Base-by-base conservation (phyloP, 2,888 invertebrate species). In the Acrocyrtus sp. region DNA sequence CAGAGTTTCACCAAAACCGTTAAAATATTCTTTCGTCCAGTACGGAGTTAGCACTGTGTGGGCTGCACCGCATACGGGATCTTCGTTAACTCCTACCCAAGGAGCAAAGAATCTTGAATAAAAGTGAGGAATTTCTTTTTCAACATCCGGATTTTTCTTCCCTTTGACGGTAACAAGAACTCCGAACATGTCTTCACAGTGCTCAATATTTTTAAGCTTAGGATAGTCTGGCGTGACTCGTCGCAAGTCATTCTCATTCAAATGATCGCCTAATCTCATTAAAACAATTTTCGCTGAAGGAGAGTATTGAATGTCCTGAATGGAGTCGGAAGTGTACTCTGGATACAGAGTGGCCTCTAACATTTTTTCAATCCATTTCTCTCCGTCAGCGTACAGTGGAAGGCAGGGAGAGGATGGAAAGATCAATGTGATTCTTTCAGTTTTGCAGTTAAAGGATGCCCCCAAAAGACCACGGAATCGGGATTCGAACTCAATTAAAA, bases 31-130 rank as follows among this genome's bases (percentile, higher is more conserved):
- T 24, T 65, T 65, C 6, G 53, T 48, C 72, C 72, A 72, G 43
- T 72, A 72, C 1, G 65, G 65, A 1, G 72, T 53, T 82, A 85
- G 84, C 6, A 70, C 70, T 19, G 69, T 69, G 22, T 69, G 69
- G 10, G 62, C 69, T 2, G 56, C 15, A 2, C 69, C 69, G 19
- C 62, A 62, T 1, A 86, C 86, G 1, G 85, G 85, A 76, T 86
- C 86, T 43, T 50, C 61, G 8, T 61, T 41, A 2, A 61, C 56
- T 29, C 61, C 69, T 26, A 62, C 39, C 62, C 61, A 86, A 0
- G 86, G 86, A 24, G 85, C 84, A 78, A 86, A 86, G 76, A 84
- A 85, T 29, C 86, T 81, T 17, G 86, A 86, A 2, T 85, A 60
- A 75, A 86, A 86, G 70, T 86, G 73, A 22, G 76, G 65, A 12